phyloP scores from a whole-genome alignment of 2,888 invertebrate species.

The Biston stratarius region DNA sequence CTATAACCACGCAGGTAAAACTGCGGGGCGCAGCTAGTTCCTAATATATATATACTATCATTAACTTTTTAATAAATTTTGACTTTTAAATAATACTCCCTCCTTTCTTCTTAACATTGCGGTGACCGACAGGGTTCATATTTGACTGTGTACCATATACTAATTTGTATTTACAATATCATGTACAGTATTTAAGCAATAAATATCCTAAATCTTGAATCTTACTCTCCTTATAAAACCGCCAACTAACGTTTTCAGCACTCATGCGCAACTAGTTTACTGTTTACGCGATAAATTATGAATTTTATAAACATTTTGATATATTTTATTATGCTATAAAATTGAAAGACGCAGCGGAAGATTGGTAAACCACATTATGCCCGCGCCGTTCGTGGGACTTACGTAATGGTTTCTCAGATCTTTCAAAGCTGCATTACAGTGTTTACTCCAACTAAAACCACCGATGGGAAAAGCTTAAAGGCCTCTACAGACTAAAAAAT shows the following conservation, averaged over 20 bases:
- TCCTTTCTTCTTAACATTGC: too few species aligned
- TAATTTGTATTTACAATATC: neutral
- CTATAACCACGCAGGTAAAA: too few species aligned
- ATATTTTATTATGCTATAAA: conserved; percentile 79
- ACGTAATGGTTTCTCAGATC: conserved; percentile 26
- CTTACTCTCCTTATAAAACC: conserved; percentile 5
- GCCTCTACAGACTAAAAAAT: neutral
- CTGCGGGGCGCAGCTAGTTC: too few species aligned
- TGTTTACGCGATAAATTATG: conserved; percentile 81
- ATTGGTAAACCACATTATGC: conserved; percentile 54
- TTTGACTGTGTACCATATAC: too few species aligned
- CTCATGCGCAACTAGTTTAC: conserved; percentile 40
- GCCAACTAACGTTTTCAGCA: conserved; percentile 21
- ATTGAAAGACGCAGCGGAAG: conserved; percentile 65
- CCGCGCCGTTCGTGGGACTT: conserved; percentile 33
- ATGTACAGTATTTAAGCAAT: neutral
- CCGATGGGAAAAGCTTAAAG: conserved; percentile 5
- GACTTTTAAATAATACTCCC: too few species aligned
- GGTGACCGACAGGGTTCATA: too few species aligned
- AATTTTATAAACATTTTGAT: conserved; percentile 78
- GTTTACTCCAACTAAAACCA: conserved; percentile 14
- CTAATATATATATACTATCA: too few species aligned
- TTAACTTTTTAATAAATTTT: too few species aligned
- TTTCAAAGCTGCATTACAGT: conserved; percentile 28
- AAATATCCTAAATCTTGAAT: too few species aligned